phyloP scores from a whole-genome alignment of 1,140 invertebrate genomes.

The Apis florea region DNA sequence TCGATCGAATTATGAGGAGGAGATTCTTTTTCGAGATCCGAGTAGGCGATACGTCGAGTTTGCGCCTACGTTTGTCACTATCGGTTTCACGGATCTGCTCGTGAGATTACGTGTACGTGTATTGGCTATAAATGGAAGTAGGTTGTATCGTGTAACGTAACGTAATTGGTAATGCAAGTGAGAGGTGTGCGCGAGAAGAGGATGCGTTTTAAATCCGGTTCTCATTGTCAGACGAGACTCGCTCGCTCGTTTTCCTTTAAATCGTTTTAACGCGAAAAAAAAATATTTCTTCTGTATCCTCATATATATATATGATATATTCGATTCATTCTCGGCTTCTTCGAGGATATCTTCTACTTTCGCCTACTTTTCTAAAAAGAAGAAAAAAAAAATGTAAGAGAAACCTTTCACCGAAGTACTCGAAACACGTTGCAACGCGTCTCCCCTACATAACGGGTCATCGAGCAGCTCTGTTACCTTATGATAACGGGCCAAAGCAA shows the following conservation, averaged over 20 bases:
- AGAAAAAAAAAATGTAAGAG: neutral
- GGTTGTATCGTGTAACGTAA: neutral
- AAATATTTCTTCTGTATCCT: no score
- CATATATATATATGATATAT: no score
- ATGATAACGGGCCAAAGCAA: neutral
- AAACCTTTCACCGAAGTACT: no score
- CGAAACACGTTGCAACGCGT: neutral
- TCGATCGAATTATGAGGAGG: neutral
- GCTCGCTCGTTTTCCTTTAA: no score
- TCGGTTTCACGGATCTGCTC: no score
- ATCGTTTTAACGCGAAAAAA: no score
- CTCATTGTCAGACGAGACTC: neutral
- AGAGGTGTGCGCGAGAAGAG: neutral
- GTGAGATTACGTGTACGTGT: no score
- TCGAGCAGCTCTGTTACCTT: neutral
- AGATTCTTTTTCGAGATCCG: neutral
- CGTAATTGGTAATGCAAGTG: neutral
- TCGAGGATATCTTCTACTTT: no score
- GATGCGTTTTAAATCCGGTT: neutral
- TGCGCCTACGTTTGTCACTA: no score
- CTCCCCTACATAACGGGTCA: slow-evolving; percentile 1
- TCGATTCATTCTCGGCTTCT: no score
- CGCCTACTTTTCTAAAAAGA: no score
- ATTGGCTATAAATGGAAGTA: neutral
- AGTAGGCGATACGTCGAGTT: no score